Conservation (phyloP, 2,888 invertebrate species). For the Macroteleia sp. region DNA sequence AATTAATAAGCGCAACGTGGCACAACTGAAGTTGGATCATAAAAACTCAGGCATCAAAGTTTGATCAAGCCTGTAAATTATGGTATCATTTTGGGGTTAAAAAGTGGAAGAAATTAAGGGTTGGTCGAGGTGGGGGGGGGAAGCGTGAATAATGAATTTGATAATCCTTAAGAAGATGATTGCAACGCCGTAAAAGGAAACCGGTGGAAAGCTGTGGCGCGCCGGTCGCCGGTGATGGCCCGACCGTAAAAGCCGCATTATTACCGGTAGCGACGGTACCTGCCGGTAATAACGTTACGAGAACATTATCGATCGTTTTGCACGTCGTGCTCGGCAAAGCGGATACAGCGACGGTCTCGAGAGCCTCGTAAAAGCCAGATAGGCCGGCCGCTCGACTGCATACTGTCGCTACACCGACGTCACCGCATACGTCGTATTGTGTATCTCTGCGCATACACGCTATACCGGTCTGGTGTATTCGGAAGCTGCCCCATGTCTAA, state of each 20-base stretch:
- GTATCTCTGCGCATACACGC: constrained; percentile 15
- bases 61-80: too few relatives aligned
- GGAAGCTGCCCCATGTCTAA: constrained; percentile 23
- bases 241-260: constrained; percentile 75
- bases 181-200: too few relatives aligned
- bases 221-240: too few relatives aligned
- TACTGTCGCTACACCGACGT: constrained; percentile 29
- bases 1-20: constrained; percentile 8
- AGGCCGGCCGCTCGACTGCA: constrained; percentile 43
- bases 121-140: too few relatives aligned
- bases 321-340: constrained; percentile 75
- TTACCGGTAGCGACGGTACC: constrained; percentile 74
- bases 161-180: too few relatives aligned
- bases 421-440: constrained; percentile 41
- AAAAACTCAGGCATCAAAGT: too few relatives aligned
- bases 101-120: too few relatives aligned
- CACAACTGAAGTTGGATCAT: too few relatives aligned
- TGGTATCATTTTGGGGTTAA: too few relatives aligned
- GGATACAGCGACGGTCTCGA: constrained; percentile 68
- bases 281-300: constrained; percentile 79
- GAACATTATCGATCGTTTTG: constrained; percentile 79
- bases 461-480: constrained; percentile 12
- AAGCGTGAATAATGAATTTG: too few relatives aligned
- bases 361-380: constrained; percentile 64
- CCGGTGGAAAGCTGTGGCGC: too few relatives aligned